Percentiles rank a stretch among this genome's conserved stretches.
phyloP scores from a whole-genome alignment of 2,888 invertebrate species.

The Catocala sponsa region DNA sequence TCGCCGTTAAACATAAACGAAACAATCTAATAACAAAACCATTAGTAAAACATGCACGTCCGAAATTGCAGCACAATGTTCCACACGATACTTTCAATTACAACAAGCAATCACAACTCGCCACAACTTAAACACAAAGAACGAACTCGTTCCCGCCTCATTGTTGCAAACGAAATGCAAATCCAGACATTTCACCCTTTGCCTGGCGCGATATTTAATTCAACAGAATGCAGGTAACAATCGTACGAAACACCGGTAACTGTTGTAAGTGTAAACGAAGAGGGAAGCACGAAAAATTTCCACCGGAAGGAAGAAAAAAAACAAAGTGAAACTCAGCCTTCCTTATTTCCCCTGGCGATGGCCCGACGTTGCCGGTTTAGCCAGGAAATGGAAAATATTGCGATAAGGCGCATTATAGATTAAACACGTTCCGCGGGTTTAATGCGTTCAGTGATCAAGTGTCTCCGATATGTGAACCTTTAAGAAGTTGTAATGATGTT shows the following conservation, averaged over 20 bases:
- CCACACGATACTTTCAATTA: slow-evolving; percentile 43
- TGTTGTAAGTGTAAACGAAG: slow-evolving; percentile 86
- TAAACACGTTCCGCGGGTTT: slow-evolving; percentile 81
- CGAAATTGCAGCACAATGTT: slow-evolving; percentile 1
- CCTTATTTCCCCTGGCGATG: slow-evolving; percentile 87
- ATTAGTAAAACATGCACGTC: neutral
- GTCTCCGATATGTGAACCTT: slow-evolving; percentile 65
- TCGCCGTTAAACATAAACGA: no score
- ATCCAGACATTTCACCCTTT: slow-evolving; percentile 86
- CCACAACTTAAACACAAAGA: slow-evolving; percentile 60
- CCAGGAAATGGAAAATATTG: slow-evolving; percentile 88
- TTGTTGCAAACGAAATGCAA: slow-evolving; percentile 84
- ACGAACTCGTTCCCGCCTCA: slow-evolving; percentile 66
- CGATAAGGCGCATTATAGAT: slow-evolving; percentile 88
- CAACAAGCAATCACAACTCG: slow-evolving; percentile 59
- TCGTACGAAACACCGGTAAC: slow-evolving; percentile 81
- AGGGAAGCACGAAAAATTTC: slow-evolving; percentile 81
- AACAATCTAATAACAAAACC: neutral
- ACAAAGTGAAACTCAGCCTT: slow-evolving; percentile 87
- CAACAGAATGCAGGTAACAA: slow-evolving; percentile 83
- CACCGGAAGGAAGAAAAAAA: slow-evolving; percentile 70
- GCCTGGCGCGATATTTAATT: slow-evolving; percentile 82
- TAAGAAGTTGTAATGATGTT: slow-evolving; percentile 74
- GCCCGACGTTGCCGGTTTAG: slow-evolving; percentile 77
- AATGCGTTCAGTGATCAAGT: slow-evolving; percentile 80